A percentile compares a stretch with the other conserved stretches of the same genome.
phyloP scores from a whole-genome alignment of 2,888 invertebrate species.

The Crepidodera aurea region DNA sequence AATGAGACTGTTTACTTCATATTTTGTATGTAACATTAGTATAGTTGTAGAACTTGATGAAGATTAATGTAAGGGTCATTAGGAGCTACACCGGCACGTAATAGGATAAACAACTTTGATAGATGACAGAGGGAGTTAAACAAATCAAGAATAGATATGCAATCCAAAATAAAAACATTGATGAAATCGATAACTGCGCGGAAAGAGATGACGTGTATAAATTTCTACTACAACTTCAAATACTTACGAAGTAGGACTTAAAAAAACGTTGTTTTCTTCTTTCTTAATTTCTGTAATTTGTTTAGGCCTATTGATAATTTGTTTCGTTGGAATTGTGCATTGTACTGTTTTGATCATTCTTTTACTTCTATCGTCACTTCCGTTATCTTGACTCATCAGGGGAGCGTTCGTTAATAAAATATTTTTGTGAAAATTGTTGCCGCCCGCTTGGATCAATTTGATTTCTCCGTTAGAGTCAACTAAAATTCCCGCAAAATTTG shows the following conservation, averaged over 20 bases:
- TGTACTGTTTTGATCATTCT: constrained; percentile 54
- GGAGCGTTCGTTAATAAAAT: constrained; percentile 57
- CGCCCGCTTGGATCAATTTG: constrained; percentile 68
- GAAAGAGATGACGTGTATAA: no score
- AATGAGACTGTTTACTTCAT: no score
- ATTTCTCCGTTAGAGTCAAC: constrained; percentile 70
- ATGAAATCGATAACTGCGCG: no score
- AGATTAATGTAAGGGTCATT: no score
- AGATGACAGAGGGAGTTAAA: no score
- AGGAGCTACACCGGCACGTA: no score
- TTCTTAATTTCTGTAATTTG: constrained; percentile 64
- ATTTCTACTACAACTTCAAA: no score
- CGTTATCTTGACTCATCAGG: constrained; percentile 48
- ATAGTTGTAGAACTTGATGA: no score
- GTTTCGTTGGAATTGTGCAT: constrained; percentile 53
- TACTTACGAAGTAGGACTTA: constrained; percentile 72
- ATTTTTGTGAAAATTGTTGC: constrained; percentile 61
- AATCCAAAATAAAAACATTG: no score
- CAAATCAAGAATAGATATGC: no score
- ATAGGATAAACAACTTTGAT: no score
- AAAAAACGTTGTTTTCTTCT: constrained; percentile 76
- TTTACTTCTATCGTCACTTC: constrained; percentile 49
- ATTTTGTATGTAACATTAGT: no score
- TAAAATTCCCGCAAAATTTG: constrained; percentile 67
- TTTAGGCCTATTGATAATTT: constrained; percentile 54